Conservation (phyloP, 2,888 invertebrate species). For the Acanthosoma haemorrhoidale region DNA sequence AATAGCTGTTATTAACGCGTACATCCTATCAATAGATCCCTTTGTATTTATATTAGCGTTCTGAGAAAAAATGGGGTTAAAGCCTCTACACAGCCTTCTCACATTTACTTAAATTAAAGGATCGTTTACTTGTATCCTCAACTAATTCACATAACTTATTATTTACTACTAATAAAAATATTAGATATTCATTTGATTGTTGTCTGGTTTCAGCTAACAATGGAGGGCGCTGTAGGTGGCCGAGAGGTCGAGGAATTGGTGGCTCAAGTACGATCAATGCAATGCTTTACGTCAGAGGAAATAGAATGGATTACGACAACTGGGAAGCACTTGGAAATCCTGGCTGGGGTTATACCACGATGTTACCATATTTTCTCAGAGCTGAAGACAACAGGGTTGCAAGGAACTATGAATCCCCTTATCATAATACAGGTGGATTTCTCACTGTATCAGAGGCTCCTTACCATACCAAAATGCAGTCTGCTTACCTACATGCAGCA, state of each 20-base stretch:
- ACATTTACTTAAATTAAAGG: too few relatives aligned
- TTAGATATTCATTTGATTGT: too few relatives aligned
- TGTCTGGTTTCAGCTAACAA: conserved; percentile 16
- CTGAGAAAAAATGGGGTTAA: too few relatives aligned
- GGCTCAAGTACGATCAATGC: conserved; percentile 47
- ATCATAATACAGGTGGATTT: conserved; percentile 44
- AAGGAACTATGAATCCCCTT: conserved; percentile 26
- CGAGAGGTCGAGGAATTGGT: conserved; percentile 48
- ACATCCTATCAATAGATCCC: too few relatives aligned
- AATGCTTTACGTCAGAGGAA: conserved; percentile 48
- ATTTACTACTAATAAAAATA: too few relatives aligned
- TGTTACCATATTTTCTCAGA: conserved; percentile 43
- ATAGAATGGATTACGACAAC: conserved; percentile 46
- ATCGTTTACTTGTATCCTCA: too few relatives aligned
- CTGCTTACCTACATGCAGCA: conserved; percentile 45
- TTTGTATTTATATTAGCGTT: too few relatives aligned
- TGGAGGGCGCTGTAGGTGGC: conserved; percentile 71
- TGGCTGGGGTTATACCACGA: conserved; percentile 41
- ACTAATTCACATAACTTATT: too few relatives aligned
- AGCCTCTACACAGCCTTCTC: too few relatives aligned
- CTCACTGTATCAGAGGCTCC: conserved; percentile 45
- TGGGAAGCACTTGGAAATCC: conserved; percentile 45
- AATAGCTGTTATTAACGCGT: too few relatives aligned
- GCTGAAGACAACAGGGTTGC: conserved; percentile 41
- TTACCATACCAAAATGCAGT: conserved; percentile 44